These are phyloP conservation scores for Drosophila novamexicana DNA, from an alignment of 1,140 invertebrate genomes.

Conservation along the genomic window DNA sequence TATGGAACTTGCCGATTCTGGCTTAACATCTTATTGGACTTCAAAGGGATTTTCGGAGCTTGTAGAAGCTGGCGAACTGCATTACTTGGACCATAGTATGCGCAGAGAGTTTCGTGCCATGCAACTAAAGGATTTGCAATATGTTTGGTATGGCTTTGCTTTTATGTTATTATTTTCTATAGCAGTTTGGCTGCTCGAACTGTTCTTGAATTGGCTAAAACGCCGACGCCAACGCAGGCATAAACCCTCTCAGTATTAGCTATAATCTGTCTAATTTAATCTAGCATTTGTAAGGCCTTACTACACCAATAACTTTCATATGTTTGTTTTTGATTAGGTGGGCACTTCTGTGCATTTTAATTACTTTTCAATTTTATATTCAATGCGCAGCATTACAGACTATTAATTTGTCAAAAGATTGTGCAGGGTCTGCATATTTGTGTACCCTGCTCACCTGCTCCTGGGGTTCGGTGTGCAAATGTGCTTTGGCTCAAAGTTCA, in stretches of 20 bases:
- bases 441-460: slow-evolving; percentile 1
- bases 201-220: not conserved
- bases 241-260: not conserved
- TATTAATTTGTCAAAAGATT: slow-evolving; percentile 33
- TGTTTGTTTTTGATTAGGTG: not conserved
- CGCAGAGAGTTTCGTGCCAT: slow-evolving; percentile 60
- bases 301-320: not conserved
- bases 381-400: slow-evolving; percentile 23
- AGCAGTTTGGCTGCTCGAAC: slow-evolving; percentile 48
- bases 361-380: slow-evolving; percentile 6
- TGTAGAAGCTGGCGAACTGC: slow-evolving; percentile 61
- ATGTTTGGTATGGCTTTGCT: slow-evolving; percentile 70
- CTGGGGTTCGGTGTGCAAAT: slow-evolving; percentile 57
- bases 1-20: slow-evolving; percentile 54
- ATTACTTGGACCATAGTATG: slow-evolving; percentile 56
- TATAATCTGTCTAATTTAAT: no score
- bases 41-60: slow-evolving; percentile 54
- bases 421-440: slow-evolving; percentile 28
- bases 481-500: slow-evolving; percentile 81
- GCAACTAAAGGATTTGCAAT: slow-evolving; percentile 68
- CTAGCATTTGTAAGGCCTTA: no score
- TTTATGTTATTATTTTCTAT: slow-evolving; percentile 48
- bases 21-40: slow-evolving; percentile 51
- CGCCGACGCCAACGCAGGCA: not conserved
- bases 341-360: not conserved